A percentile compares a stretch with the other conserved stretches of the same genome.
Evolutionary conservation across 1,140 invertebrate genomes (phyloP).

Genomic region (Pseudachorutes palmiensis): DNA sequence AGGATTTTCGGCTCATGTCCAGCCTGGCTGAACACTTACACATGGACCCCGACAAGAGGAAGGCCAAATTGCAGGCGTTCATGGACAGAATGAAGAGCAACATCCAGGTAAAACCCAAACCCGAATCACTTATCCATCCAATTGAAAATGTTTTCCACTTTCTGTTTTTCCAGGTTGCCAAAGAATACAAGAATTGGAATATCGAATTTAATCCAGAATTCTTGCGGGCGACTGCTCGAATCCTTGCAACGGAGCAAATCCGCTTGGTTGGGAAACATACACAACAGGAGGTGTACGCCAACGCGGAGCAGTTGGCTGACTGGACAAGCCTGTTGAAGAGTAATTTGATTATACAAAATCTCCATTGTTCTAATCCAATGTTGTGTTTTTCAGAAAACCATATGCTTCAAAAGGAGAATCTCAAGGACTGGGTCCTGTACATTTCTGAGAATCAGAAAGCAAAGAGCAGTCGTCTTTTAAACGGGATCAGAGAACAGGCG

Average conservation of each 20-base stretch:
- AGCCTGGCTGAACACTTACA: conserved; percentile 30
- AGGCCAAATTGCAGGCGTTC: conserved; percentile 24
- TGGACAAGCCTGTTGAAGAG: conserved; percentile 29
- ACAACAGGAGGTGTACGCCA: neutral
- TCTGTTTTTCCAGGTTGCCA: conserved; percentile 17
- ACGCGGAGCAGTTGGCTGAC: conserved; percentile 20
- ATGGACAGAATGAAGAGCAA: conserved; percentile 3
- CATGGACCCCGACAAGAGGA: conserved; percentile 20
- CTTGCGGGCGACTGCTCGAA: conserved; percentile 14
- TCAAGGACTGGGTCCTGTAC: neutral
- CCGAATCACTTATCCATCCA: neutral
- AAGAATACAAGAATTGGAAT: conserved; percentile 28
- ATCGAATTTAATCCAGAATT: conserved; percentile 25
- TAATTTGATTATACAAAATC: conserved; percentile 11
- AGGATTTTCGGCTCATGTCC: conserved; percentile 40
- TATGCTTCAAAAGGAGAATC: neutral
- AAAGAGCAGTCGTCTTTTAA: neutral
- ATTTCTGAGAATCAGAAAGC: neutral
- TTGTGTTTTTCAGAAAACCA: neutral
- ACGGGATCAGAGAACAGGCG: neutral
- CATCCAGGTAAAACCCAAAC: neutral
- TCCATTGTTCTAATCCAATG: neutral
- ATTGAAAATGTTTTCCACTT: neutral
- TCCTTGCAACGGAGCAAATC: conserved; percentile 19
- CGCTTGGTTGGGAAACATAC: neutral